These are phyloP conservation scores for Spodoptera littoralis DNA, from an alignment of 2,888 invertebrate genomes.

Conservation along the genomic window DNA sequence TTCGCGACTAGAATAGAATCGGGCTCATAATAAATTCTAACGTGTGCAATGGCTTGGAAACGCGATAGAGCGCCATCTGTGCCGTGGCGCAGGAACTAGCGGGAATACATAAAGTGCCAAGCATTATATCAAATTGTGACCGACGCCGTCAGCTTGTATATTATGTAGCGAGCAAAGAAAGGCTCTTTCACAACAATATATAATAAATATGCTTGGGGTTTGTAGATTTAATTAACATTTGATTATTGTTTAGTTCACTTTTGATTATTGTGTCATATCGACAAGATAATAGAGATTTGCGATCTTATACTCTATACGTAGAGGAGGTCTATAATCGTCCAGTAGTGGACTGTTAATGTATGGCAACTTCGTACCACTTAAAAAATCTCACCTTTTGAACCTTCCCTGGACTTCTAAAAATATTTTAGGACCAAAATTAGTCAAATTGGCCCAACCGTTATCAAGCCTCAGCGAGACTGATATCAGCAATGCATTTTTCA, in stretches of 20 bases:
- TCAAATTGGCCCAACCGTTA: too few relatives aligned
- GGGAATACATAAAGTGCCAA: slow-evolving; percentile 25
- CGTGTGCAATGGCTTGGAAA: slow-evolving; percentile 38
- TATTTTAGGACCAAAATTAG: too few relatives aligned
- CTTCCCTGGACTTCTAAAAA: too few relatives aligned
- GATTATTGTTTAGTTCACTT: background rate
- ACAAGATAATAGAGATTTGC: too few relatives aligned
- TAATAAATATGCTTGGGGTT: background rate
- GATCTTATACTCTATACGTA: background rate
- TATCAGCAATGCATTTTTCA: too few relatives aligned
- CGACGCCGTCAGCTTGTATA: slow-evolving; percentile 7
- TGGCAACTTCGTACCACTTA: too few relatives aligned
- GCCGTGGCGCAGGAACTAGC: slow-evolving; percentile 22
- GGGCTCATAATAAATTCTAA: slow-evolving; percentile 49
- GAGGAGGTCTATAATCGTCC: too few relatives aligned
- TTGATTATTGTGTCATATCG: background rate
- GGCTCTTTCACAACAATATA: background rate
- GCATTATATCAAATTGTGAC: slow-evolving; percentile 23
- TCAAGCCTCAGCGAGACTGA: too few relatives aligned
- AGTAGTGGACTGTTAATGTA: too few relatives aligned
- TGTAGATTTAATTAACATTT: background rate
- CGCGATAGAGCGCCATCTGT: slow-evolving; percentile 46
- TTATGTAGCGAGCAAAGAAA: slow-evolving; percentile 8
- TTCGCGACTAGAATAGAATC: slow-evolving; percentile 39
- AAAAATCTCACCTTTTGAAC: too few relatives aligned